Evolutionary conservation across 2,113 vertebrate genomes (phyloP).

Genomic region (Micronisus gabar): DNA sequence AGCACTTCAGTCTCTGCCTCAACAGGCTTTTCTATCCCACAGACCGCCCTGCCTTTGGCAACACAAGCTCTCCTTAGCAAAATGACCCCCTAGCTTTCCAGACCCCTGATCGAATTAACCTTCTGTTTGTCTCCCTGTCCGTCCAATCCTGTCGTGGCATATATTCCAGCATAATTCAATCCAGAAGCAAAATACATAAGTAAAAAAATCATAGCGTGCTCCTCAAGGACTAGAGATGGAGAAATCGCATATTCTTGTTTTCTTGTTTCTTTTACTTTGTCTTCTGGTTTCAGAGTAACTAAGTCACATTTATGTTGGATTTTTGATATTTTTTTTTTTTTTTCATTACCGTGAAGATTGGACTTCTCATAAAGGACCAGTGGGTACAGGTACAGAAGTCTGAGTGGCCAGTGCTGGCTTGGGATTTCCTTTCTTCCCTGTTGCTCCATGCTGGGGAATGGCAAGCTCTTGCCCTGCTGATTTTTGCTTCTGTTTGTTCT

Average conservation of each 20-base stretch:
- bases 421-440: neutral
- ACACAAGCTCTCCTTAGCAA: accelerated
- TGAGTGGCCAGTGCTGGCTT: neutral
- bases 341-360: neutral
- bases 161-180: neutral
- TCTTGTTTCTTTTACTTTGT: neutral
- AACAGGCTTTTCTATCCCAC: accelerated
- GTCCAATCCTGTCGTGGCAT: accelerated
- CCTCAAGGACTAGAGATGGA: neutral
- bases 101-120: neutral
- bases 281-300: neutral
- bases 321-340: neutral
- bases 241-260: accelerated
- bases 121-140: neutral
- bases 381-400: neutral
- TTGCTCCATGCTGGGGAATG: neutral
- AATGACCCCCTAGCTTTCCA: neutral
- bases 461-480: neutral
- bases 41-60: neutral
- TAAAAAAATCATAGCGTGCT: neutral
- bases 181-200: neutral
- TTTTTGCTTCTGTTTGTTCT: no score
- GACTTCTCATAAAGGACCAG: accelerated
- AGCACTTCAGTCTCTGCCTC: neutral
- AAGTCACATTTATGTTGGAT: neutral